Evolutionary conservation across 2,113 vertebrate species (phyloP).

Genomic region (Platanista minor): DNA sequence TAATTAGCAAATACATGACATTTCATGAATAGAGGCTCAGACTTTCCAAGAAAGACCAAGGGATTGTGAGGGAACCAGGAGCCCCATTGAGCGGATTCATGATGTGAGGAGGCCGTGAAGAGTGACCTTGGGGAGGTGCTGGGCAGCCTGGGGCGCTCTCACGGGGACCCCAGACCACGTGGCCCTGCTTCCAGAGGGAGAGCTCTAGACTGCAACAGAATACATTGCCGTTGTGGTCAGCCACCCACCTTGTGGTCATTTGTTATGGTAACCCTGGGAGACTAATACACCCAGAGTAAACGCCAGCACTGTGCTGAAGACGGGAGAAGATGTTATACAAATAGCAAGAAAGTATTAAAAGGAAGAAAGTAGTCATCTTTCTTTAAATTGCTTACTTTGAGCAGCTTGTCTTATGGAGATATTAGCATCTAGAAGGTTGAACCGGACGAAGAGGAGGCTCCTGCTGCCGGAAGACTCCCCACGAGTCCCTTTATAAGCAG

Average conservation of each 20-base stretch:
- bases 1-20: background rate
- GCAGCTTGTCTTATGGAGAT: background rate
- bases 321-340: background rate
- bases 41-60: background rate
- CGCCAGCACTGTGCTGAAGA: background rate
- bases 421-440: fast-evolving
- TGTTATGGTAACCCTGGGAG: background rate
- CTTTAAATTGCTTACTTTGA: background rate
- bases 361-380: background rate
- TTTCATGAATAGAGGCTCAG: fast-evolving
- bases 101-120: background rate
- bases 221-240: fast-evolving
- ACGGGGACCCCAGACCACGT: fast-evolving
- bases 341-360: background rate
- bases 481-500: background rate
- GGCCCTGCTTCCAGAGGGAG: background rate
- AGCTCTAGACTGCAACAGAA: background rate
- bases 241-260: fast-evolving
- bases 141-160: background rate
- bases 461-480: background rate
- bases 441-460: background rate
- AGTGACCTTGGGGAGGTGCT: fast-evolving
- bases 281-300: background rate
- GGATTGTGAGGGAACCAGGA: background rate
- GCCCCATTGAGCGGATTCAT: background rate